phyloP scores from a whole-genome alignment of 92 coral and sea anemone species.

The Pocillopora meandrina region DNA sequence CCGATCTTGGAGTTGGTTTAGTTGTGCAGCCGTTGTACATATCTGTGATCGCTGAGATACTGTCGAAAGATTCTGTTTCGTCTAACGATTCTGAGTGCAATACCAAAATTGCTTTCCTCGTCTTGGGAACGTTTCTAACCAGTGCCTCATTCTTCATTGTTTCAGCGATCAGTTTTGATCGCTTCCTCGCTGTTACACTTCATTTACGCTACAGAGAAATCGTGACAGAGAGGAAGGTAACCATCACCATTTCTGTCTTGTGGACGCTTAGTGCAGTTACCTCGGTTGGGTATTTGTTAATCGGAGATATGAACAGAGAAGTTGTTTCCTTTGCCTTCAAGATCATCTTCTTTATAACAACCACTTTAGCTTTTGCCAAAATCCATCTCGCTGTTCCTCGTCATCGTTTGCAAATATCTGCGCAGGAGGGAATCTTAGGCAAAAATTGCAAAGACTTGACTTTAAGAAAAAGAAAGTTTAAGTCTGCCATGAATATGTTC shows the following conservation, averaged over 20 bases:
- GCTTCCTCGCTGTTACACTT: constrained; percentile 10
- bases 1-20: constrained; percentile 17
- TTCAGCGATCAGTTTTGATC: constrained; percentile 6
- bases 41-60: not conserved
- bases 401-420: constrained; percentile 12
- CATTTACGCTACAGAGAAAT: constrained; percentile 26
- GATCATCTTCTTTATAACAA: constrained; percentile 4
- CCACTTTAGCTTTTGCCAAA: constrained; percentile 11
- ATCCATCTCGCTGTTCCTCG: constrained; percentile 10
- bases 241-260: not conserved
- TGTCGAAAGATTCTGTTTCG: not conserved
- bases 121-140: constrained; percentile 6
- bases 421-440: not conserved
- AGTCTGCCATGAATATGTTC: not conserved
- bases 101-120: constrained; percentile 11
- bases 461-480: not conserved
- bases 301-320: constrained; percentile 3
- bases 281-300: constrained; percentile 8
- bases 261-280: constrained; percentile 7
- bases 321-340: constrained; percentile 8
- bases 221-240: constrained; percentile 1
- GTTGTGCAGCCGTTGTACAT: constrained; percentile 16
- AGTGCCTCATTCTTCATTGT: constrained; percentile 1
- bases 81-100: not conserved
- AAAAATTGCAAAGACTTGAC: not conserved